A percentile compares a stretch with the other conserved stretches of the same genome.
Conservation (phyloP, 2,797 vertebrate species). For the Microtus obscurus region DNA sequence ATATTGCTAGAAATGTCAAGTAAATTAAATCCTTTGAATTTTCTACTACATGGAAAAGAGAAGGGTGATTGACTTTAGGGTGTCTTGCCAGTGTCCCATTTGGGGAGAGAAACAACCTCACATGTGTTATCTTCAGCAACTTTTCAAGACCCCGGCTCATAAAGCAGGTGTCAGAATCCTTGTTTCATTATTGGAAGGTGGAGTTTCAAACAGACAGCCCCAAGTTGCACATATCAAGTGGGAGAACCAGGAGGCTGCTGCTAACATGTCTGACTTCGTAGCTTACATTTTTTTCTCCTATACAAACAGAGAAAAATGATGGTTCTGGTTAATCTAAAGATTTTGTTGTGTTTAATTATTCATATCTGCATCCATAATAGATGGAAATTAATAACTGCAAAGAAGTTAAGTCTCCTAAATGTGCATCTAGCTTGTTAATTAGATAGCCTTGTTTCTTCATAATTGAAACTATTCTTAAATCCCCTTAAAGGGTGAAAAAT, state of each 20-base stretch:
- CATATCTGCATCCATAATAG: slow-evolving; percentile 75
- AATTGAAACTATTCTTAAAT: slow-evolving; percentile 68
- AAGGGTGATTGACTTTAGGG: neutral
- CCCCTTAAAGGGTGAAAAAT: slow-evolving; percentile 71
- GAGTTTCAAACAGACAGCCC: neutral
- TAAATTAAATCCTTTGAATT: neutral
- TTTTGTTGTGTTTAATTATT: slow-evolving; percentile 13
- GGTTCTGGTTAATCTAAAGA: neutral
- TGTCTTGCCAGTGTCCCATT: too few relatives aligned
- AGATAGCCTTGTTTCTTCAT: slow-evolving; percentile 78
- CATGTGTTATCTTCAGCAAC: fast-evolving
- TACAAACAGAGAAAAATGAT: neutral
- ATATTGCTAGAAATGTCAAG: slow-evolving; percentile 35
- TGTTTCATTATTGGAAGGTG: neutral
- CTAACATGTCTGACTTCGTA: neutral
- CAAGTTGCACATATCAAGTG: neutral
- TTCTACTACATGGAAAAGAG: neutral
- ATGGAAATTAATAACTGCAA: slow-evolving; percentile 79
- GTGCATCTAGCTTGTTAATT: slow-evolving; percentile 72
- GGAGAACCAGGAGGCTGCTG: neutral
- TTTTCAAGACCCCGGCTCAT: neutral
- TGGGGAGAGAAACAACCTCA: neutral
- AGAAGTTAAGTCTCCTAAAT: slow-evolving; percentile 79
- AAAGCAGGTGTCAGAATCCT: fast-evolving
- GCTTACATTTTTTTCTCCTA: neutral